Percentiles rank a stretch among this genome's conserved stretches.
Conservation (phyloP, 2,113 vertebrate genomes). For the Elaphurus davidianus region DNA sequence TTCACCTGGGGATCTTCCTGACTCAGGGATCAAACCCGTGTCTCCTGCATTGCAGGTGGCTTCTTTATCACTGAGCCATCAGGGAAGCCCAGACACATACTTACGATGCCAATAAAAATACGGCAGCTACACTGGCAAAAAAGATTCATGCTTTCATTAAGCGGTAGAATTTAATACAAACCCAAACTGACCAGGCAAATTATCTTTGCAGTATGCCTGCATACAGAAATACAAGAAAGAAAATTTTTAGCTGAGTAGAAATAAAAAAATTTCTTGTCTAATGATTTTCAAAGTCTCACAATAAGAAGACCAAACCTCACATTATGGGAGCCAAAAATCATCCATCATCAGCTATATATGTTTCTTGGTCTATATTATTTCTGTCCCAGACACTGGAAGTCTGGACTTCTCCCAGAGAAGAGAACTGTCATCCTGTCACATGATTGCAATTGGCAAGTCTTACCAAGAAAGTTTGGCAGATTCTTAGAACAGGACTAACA, state of each 20-base stretch:
- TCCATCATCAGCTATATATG: constrained; percentile 72
- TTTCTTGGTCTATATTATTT: constrained; percentile 77
- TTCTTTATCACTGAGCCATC: background rate
- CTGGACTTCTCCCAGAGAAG: constrained; percentile 79
- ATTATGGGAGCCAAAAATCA: constrained; percentile 71
- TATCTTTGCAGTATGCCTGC: constrained; percentile 33
- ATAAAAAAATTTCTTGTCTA: constrained; percentile 62
- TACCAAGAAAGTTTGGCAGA: constrained; percentile 77
- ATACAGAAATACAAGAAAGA: constrained; percentile 45
- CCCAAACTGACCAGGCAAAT: constrained; percentile 54
- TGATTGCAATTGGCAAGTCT: constrained; percentile 77
- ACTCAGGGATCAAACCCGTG: background rate
- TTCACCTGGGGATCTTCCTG: background rate
- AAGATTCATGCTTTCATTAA: constrained; percentile 25
- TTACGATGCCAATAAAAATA: constrained; percentile 59
- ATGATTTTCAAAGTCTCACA: constrained; percentile 67
- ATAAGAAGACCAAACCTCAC: constrained; percentile 66
- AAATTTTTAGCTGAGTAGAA: constrained; percentile 49
- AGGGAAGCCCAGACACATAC: background rate
- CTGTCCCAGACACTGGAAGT: constrained; percentile 76
- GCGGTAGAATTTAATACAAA: constrained; percentile 39
- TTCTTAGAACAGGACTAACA: constrained; percentile 74
- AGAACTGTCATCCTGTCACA: constrained; percentile 76
- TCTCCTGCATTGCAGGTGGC: background rate
- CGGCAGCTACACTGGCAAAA: constrained; percentile 43